Percentiles rank a stretch among this genome's conserved stretches.
phyloP scores from a whole-genome alignment of 2,797 vertebrate genomes.

The Erethizon dorsatum region DNA sequence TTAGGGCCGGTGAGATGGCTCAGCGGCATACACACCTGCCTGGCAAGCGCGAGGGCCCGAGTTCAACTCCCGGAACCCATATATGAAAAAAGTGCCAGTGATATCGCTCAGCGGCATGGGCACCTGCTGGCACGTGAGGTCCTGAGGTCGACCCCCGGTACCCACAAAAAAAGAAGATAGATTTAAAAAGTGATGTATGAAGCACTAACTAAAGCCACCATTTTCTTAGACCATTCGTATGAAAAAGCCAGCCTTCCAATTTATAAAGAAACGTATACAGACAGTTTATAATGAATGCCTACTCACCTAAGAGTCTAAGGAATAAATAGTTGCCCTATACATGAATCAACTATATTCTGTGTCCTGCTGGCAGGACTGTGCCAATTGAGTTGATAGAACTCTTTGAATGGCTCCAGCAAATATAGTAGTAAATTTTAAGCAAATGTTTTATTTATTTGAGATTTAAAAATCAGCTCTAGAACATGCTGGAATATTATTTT shows the following conservation, averaged over 20 bases:
- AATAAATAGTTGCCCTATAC: not conserved
- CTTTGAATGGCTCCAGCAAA: conserved; percentile 7
- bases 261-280: not conserved
- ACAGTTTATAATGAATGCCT: not conserved
- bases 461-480: not conserved
- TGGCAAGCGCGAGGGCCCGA: no score
- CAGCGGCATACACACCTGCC: no score
- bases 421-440: not conserved
- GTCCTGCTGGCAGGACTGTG: not conserved
- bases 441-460: not conserved
- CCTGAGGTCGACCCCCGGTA: no score
- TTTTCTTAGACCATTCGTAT: not conserved
- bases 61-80: no score
- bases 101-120: no score
- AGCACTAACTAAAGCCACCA: not conserved
- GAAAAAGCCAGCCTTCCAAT: not conserved
- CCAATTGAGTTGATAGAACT: not conserved
- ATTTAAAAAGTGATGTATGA: not conserved
- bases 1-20: not conserved
- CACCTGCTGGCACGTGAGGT: no score
- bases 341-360: not conserved
- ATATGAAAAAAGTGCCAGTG: no score
- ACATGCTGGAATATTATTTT: not conserved
- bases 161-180: not conserved
- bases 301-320: not conserved